Evolutionary conservation across 2,888 invertebrate species (phyloP).

Genomic region (Alcis repandata): DNA sequence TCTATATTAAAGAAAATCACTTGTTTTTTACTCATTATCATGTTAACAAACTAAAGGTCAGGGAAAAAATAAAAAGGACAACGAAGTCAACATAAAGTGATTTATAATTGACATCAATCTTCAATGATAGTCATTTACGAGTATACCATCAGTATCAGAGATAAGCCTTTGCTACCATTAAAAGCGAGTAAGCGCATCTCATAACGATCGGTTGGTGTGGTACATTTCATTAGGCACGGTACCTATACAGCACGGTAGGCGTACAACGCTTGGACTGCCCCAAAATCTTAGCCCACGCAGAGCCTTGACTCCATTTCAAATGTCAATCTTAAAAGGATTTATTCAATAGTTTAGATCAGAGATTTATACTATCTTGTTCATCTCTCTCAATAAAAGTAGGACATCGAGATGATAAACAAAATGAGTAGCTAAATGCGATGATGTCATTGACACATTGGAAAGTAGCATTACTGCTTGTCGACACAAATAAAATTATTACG

Average conservation of each 20-base stretch:
- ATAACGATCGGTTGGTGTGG: neutral
- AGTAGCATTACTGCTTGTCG: slow-evolving; percentile 31
- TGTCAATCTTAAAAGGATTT: slow-evolving; percentile 18
- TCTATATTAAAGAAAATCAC: too few relatives aligned
- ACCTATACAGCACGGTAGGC: slow-evolving; percentile 22
- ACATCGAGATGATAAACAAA: slow-evolving; percentile 26
- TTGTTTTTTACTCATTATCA: too few relatives aligned
- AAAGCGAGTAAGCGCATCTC: slow-evolving; percentile 3
- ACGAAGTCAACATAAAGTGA: too few relatives aligned
- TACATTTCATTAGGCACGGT: neutral
- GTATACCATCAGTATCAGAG: slow-evolving; percentile 7
- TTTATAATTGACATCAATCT: too few relatives aligned
- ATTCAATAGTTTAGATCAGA: slow-evolving; percentile 9
- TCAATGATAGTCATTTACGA: slow-evolving; percentile 14
- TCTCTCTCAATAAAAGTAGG: slow-evolving; percentile 19
- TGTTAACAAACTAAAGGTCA: too few relatives aligned
- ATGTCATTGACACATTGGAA: slow-evolving; percentile 34
- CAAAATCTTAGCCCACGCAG: slow-evolving; percentile 39
- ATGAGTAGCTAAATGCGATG: slow-evolving; percentile 20
- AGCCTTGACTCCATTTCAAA: slow-evolving; percentile 40
- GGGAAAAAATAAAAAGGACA: too few relatives aligned
- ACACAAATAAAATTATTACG: slow-evolving; percentile 30
- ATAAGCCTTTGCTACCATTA: slow-evolving; percentile 33
- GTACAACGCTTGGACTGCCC: slow-evolving; percentile 28
- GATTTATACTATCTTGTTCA: slow-evolving; percentile 14